Percentiles rank a stretch among this genome's conserved stretches.
Conservation (phyloP, 2,797 vertebrate species). For the Agapornis canus region DNA sequence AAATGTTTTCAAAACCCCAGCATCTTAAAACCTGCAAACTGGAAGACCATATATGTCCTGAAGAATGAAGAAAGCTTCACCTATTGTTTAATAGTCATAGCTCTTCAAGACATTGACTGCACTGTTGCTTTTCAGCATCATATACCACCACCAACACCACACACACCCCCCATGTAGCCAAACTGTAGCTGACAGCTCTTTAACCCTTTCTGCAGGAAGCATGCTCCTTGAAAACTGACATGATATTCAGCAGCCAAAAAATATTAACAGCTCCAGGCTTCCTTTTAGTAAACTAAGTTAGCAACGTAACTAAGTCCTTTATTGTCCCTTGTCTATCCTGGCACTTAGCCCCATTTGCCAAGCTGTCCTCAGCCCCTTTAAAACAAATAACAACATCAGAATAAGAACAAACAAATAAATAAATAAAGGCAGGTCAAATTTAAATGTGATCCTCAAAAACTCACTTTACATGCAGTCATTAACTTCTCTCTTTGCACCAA, state of each 20-base stretch:
- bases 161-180: not conserved
- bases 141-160: too few relatives aligned
- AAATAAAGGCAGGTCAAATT: not conserved
- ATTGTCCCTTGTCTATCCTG: not conserved
- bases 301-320: not conserved
- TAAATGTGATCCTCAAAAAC: not conserved
- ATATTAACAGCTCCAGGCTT: not conserved
- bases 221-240: not conserved
- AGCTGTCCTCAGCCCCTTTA: not conserved
- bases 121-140: not conserved
- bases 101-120: not conserved
- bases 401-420: not conserved
- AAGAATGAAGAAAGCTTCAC: not conserved
- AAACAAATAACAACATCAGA: not conserved
- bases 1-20: not conserved
- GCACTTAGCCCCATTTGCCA: not conserved
- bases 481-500: not conserved
- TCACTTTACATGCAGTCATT: not conserved
- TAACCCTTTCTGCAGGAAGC: not conserved
- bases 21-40: constrained; percentile 26
- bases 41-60: not conserved
- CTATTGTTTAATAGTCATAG: not conserved
- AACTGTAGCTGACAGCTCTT: not conserved
- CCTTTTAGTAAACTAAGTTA: not conserved
- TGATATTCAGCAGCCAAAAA: not conserved